Percentiles rank a stretch among this genome's conserved stretches.
Conservation (phyloP, 2,797 vertebrate genomes). For the Perodicticus potto region DNA sequence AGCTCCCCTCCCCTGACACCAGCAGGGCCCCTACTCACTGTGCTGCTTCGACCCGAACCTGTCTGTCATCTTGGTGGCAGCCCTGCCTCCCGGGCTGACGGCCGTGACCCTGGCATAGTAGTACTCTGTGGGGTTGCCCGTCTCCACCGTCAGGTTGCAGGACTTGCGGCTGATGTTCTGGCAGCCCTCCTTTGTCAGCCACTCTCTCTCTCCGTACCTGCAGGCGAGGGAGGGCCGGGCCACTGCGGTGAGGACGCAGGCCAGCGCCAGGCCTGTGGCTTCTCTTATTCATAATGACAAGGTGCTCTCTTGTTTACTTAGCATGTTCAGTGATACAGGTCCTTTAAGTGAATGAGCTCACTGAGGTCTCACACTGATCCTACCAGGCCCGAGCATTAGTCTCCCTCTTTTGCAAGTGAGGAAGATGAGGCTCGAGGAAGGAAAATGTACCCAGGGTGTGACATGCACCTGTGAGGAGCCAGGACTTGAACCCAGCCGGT, state of each 20-base stretch:
- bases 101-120: constrained; percentile 86
- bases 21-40: constrained; percentile 83
- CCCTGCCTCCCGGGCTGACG: not conserved
- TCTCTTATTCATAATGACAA: not conserved
- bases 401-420: not conserved
- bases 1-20: rapidly evolving
- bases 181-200: constrained; percentile 85
- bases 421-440: not conserved
- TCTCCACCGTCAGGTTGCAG: constrained; percentile 88
- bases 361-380: not conserved
- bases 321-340: not conserved
- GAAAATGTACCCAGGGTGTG: not conserved
- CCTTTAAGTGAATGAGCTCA: not conserved
- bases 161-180: constrained; percentile 82
- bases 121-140: constrained; percentile 72
- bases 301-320: not conserved
- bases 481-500: not conserved
- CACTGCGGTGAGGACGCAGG: not conserved
- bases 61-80: not conserved
- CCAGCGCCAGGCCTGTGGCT: not conserved
- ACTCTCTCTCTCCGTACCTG: constrained; percentile 87
- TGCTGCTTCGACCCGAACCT: constrained; percentile 84
- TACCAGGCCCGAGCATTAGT: not conserved
- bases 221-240: not conserved
- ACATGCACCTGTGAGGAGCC: rapidly evolving